Conservation (phyloP, 2,797 vertebrate genomes). For the Eupleurogrammus muticus region DNA sequence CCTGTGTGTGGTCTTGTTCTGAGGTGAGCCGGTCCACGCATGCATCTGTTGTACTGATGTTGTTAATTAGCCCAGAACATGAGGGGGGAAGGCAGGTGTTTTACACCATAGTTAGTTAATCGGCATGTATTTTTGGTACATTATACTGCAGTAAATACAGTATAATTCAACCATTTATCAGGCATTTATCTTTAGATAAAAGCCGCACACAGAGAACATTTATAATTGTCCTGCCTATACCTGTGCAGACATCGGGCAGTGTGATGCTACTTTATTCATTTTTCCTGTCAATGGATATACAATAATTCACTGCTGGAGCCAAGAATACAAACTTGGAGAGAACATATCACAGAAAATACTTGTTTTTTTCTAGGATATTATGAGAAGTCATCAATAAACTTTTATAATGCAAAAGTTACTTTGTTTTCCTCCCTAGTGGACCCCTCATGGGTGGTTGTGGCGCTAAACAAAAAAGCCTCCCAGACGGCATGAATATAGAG, state of each 20-base stretch:
- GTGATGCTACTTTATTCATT: conserved; percentile 37
- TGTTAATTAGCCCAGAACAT: conserved; percentile 56
- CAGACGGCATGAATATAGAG: not conserved
- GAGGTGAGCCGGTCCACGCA: conserved; percentile 11
- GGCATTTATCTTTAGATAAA: conserved; percentile 44
- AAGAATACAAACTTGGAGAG: conserved; percentile 21
- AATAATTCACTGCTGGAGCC: conserved; percentile 27
- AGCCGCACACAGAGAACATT: conserved; percentile 4
- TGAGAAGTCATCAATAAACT: conserved; percentile 26
- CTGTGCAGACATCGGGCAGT: conserved; percentile 25
- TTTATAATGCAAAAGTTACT: conserved; percentile 12
- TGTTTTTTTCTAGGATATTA: not conserved
- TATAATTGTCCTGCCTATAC: conserved; percentile 26
- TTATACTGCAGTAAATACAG: conserved; percentile 42
- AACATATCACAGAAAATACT: conserved; percentile 30
- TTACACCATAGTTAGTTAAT: conserved; percentile 44
- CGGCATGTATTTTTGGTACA: conserved; percentile 35
- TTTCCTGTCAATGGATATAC: conserved; percentile 41
- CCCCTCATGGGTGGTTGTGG: not conserved
- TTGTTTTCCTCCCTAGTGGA: conserved; percentile 10
- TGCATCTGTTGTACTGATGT: conserved; percentile 28
- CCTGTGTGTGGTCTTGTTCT: conserved; percentile 9
- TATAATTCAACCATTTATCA: conserved; percentile 40
- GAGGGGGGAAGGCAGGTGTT: conserved; percentile 47
- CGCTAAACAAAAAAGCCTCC: not conserved